Evolutionary conservation across 1,140 invertebrate genomes (phyloP), one percentile per base, ranked within the genome.

Genomic region (Theocolax elegans): DNA sequence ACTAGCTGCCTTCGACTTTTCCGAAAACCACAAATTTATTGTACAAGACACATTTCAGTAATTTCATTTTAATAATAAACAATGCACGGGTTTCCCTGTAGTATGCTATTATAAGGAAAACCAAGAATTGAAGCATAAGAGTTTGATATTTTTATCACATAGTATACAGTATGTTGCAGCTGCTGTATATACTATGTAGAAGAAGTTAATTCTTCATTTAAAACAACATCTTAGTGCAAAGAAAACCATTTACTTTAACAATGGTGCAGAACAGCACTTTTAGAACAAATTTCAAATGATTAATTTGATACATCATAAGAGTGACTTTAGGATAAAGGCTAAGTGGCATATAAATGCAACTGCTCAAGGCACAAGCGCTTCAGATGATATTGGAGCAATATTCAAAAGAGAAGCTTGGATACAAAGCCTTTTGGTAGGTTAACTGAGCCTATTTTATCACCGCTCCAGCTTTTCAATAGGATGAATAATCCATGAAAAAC

Each of bases 291-390:
- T 62, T 46, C 72, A 77, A 42, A 71, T 76, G 31, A 21, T 19
- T 10, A 78, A 73, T 71, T 44, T 77, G 17, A 44, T 67, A 27
- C 17, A 62, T 12, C 71, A 72, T 25, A 46, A 72, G 31, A 51
- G 68, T 69, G 74, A 77, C 71, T 77, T 75, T 73, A 46, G 51
- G 54, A 59, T 74, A 29, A 51, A 72, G 53, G 73, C 73, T 48
- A 67, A 76, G 46, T 83, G 80, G 79, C 58, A 76, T 65, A 80
- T 78, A 59, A 77, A 72, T 70, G 74, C 79, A 31, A 81, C 76
- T 35, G 60, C 67, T 9, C 81, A 80, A 67, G 78, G 81, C n/a
- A 78, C 76, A 74, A 51, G 67, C 31, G 44, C 65, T 40, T 75
- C 67, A 60, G 75, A 77, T 72, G 75, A 72, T 9, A 49, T 77